Evolutionary conservation across 2,888 invertebrate genomes (phyloP).

Genomic region (Leistus spinibarbis): DNA sequence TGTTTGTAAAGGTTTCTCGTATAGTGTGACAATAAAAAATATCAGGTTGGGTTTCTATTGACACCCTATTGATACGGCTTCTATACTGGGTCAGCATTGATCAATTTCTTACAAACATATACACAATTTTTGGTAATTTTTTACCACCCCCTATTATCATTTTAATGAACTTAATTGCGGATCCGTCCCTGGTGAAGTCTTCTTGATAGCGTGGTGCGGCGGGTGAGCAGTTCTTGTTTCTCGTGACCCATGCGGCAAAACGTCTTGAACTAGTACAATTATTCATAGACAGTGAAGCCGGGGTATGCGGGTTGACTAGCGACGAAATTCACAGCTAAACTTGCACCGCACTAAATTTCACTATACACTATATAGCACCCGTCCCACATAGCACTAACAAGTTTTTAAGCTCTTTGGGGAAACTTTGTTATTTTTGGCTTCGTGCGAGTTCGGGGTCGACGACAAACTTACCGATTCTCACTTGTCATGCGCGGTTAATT

Average conservation of each 20-base stretch:
- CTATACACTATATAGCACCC: neutral
- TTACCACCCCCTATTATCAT: neutral
- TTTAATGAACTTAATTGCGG: neutral
- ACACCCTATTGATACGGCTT: neutral
- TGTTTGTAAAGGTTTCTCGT: too few relatives aligned
- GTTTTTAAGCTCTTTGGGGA: neutral
- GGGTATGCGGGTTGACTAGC: slow-evolving; percentile 16
- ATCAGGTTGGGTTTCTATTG: neutral
- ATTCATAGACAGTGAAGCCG: slow-evolving; percentile 25
- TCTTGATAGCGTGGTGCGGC: neutral
- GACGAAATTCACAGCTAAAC: slow-evolving; percentile 18
- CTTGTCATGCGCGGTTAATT: neutral
- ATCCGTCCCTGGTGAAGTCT: neutral
- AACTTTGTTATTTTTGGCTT: neutral
- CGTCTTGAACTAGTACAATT: slow-evolving; percentile 35
- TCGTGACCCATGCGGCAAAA: slow-evolving; percentile 13
- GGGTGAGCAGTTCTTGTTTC: neutral
- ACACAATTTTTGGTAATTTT: too few relatives aligned
- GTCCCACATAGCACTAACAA: neutral
- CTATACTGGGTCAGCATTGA: too few relatives aligned
- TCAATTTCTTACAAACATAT: too few relatives aligned
- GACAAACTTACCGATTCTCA: neutral
- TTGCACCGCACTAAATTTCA: too few relatives aligned
- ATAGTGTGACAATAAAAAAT: neutral
- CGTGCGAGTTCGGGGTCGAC: neutral